Percentiles rank a stretch among this genome's conserved stretches.
Conservation (phyloP, 2,797 vertebrate genomes). For the Acridotheres tristis region DNA sequence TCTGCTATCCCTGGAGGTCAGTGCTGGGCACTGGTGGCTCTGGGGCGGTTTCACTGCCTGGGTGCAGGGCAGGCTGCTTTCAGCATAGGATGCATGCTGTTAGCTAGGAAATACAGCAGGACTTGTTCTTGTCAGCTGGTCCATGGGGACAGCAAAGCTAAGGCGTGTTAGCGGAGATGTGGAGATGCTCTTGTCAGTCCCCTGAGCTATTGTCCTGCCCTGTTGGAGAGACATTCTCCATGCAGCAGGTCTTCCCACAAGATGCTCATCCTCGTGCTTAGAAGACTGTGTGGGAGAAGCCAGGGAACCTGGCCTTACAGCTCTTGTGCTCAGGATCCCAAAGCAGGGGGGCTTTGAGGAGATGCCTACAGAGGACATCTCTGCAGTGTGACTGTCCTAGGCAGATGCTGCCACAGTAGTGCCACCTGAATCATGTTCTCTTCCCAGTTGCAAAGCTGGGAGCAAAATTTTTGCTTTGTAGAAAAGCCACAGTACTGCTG, state of each 20-base stretch:
- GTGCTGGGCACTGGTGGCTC: neutral
- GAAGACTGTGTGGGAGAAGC: neutral
- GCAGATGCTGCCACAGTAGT: neutral
- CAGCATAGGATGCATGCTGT: neutral
- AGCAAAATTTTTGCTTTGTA: neutral
- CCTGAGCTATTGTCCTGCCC: neutral
- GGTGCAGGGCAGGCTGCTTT: neutral
- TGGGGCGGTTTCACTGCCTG: neutral
- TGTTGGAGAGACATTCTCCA: neutral
- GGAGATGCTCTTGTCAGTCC: neutral
- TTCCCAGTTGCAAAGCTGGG: neutral
- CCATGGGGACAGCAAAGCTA: neutral
- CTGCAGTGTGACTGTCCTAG: neutral
- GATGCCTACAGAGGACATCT: neutral
- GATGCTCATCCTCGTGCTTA: fast-evolving
- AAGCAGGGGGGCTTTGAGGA: neutral
- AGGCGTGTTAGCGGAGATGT: neutral
- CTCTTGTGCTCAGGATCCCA: neutral
- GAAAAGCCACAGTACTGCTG: neutral
- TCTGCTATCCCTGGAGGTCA: neutral
- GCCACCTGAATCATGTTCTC: neutral
- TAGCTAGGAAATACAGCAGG: neutral
- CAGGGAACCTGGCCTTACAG: neutral
- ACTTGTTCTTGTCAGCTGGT: neutral
- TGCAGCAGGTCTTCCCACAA: neutral